Percentiles rank a stretch among this genome's conserved stretches.
Conservation (phyloP, 2,113 vertebrate genomes). For the Carassius gibelio region DNA sequence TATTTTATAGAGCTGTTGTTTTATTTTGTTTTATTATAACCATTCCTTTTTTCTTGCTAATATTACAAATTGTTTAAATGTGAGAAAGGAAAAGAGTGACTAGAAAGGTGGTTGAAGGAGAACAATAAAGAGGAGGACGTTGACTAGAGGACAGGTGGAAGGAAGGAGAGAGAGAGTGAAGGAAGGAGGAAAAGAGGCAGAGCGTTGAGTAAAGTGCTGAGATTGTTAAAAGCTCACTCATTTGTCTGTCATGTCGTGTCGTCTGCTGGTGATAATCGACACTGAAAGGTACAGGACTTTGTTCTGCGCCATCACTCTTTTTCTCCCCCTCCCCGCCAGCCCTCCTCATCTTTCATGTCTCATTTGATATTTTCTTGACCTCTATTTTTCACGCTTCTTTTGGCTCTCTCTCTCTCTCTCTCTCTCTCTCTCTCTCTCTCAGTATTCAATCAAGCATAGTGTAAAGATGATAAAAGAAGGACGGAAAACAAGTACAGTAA, state of each 20-base stretch:
- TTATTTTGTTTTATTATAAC: background rate
- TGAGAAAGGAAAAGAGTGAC: constrained; percentile 5
- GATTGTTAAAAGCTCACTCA: constrained; percentile 72
- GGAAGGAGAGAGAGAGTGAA: background rate
- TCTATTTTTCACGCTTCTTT: constrained; percentile 5
- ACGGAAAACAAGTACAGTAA: constrained; percentile 16
- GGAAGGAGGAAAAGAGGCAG: background rate
- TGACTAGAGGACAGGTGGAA: background rate
- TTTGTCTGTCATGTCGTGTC: constrained; percentile 72
- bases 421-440: background rate
- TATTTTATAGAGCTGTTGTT: background rate
- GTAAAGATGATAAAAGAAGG: background rate
- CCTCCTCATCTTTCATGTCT: constrained; percentile 37
- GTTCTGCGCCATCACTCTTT: constrained; percentile 51
- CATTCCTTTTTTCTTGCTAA: background rate
- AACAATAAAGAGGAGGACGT: background rate
- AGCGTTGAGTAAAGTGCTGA: constrained; percentile 40
- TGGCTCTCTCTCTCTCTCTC: background rate
- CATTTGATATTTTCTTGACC: constrained; percentile 31
- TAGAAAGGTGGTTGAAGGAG: background rate
- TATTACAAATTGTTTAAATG: background rate
- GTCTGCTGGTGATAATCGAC: constrained; percentile 72
- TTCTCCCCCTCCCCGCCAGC: background rate
- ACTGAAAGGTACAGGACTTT: constrained; percentile 72
- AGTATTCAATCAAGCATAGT: constrained; percentile 10